These are phyloP conservation scores for Diachrysia chrysitis DNA, from an alignment of 2,888 invertebrate species.

Conservation along the genomic window DNA sequence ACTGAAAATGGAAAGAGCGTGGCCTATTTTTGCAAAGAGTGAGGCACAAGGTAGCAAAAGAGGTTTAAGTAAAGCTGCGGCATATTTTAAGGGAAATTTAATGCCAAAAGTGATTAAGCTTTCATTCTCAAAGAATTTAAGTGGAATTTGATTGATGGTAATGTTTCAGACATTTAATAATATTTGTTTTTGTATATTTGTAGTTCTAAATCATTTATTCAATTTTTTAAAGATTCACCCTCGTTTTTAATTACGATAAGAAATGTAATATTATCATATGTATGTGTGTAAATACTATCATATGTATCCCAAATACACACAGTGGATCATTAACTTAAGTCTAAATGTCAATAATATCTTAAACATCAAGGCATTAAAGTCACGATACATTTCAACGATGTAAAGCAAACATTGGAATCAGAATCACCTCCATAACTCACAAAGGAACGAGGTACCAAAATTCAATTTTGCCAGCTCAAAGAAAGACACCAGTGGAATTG, in stretches of 20 bases:
- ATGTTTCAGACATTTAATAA: not conserved
- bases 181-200: too few species aligned
- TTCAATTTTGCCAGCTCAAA: constrained; percentile 12
- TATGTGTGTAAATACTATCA: too few species aligned
- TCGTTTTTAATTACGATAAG: too few species aligned
- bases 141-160: not conserved
- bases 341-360: not conserved
- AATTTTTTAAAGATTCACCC: too few species aligned
- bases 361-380: not conserved
- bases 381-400: not conserved
- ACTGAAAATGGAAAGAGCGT: constrained; percentile 4
- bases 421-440: not conserved
- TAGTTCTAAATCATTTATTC: too few species aligned
- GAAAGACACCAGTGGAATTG: constrained; percentile 10
- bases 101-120: not conserved
- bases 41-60: not conserved
- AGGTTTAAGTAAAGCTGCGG: not conserved
- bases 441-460: constrained; percentile 6
- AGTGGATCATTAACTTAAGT: not conserved
- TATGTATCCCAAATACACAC: too few species aligned
- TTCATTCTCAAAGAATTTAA: not conserved
- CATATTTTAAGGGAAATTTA: not conserved
- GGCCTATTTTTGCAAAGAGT: not conserved
- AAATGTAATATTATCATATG: too few species aligned
- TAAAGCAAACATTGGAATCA: not conserved